phyloP scores from a whole-genome alignment of 1,140 invertebrate species.

The Drosophila repletoides region DNA sequence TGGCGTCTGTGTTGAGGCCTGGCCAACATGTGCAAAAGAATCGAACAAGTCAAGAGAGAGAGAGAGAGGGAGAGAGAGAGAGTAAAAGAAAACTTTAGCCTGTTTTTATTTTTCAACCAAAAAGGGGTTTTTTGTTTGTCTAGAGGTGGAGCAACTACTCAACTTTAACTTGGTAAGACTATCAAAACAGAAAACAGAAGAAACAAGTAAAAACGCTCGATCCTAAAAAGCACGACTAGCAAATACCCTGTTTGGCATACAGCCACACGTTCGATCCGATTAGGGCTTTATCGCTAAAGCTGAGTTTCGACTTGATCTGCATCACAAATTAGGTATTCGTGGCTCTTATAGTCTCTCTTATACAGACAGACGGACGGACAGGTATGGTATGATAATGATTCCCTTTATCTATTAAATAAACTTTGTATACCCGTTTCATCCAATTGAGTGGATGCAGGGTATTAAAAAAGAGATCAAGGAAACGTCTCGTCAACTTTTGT shows the following conservation, averaged over 20 bases:
- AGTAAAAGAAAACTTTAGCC: conserved; percentile 16
- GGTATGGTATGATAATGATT: no score
- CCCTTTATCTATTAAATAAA: no score
- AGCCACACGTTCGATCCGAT: no score
- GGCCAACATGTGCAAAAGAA: conserved; percentile 68
- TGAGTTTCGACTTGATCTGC: no score
- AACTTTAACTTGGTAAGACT: conserved; percentile 69
- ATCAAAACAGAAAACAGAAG: conserved; percentile 57
- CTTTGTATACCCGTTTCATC: no score
- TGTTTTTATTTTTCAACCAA: conserved; percentile 6
- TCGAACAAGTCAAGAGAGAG: conserved; percentile 47
- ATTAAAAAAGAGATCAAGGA: conserved; percentile 1
- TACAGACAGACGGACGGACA: no score
- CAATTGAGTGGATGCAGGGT: no score
- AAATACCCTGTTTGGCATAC: no score
- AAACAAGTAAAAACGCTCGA: not conserved
- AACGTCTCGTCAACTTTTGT: conserved; percentile 1
- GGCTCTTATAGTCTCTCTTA: no score
- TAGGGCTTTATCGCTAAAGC: no score
- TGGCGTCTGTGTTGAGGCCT: conserved; percentile 64
- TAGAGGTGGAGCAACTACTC: conserved; percentile 39
- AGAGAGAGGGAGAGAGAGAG: conserved; percentile 19
- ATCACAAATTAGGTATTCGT: no score
- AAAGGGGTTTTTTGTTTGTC: conserved; percentile 26
- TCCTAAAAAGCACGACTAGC: no score